A percentile compares a stretch with the other conserved stretches of the same genome.
phyloP scores from a whole-genome alignment of 2,113 vertebrate genomes.

The Eudyptes chrysolophus region DNA sequence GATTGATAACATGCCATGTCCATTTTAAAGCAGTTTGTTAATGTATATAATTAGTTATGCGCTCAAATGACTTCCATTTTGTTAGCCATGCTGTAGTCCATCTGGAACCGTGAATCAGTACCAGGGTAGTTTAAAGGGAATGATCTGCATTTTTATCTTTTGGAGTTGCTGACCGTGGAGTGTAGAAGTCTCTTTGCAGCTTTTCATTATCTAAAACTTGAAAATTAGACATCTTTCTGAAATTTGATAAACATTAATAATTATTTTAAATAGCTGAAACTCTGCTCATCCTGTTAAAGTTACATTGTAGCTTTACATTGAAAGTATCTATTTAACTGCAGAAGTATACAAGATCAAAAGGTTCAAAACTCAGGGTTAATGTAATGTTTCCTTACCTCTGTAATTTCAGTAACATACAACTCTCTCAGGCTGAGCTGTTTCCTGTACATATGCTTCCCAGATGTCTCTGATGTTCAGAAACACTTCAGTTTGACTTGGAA shows the following conservation, averaged over 20 bases:
- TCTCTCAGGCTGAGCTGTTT: constrained; percentile 19
- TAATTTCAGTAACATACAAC: background rate
- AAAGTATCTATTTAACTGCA: background rate
- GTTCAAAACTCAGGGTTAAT: background rate
- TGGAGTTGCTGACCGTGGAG: background rate
- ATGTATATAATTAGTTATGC: background rate
- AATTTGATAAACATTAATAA: background rate
- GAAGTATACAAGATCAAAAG: background rate
- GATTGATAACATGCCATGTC: background rate
- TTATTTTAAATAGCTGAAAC: background rate
- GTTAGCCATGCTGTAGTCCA: background rate
- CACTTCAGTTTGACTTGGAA: background rate
- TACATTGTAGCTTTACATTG: background rate
- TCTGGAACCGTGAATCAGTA: background rate
- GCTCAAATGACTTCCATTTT: background rate
- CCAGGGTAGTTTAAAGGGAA: background rate
- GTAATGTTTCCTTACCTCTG: constrained; percentile 3
- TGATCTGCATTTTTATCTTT: background rate
- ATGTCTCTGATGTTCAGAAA: constrained; percentile 21
- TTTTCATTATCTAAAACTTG: background rate
- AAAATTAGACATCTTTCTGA: background rate
- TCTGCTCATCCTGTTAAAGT: background rate
- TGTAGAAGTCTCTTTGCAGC: background rate
- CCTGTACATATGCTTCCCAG: constrained; percentile 53
- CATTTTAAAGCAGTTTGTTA: background rate